Evolutionary conservation across 1,140 invertebrate species (phyloP), one percentile per base, ranked within the genome.

Genomic region (Ceratitis capitata): DNA sequence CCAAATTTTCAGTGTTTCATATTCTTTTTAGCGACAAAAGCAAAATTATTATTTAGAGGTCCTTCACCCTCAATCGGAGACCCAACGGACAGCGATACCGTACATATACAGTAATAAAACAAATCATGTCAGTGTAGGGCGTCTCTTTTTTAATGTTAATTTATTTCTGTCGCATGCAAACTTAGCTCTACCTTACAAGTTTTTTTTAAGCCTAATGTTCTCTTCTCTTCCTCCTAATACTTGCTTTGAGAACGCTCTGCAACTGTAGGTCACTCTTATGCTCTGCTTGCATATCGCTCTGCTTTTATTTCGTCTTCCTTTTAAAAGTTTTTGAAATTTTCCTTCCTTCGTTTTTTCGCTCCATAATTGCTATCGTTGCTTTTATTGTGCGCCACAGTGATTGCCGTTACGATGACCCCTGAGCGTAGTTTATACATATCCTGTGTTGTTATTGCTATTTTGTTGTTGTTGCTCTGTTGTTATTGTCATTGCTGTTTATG

Each of bases 331-430:
- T 45, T 45, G 16, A 39, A 35, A 12, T 78, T 78, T 78, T 42
- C 39, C 45, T 0, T 45, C 16, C 69, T 45, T 45, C n/a, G 39
- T 78, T 78, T 78, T 78, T 45, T 78, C 45, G 69, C 39, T 5
- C n/a, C 39, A 78, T 78, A 78, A 78, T 78, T 78, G 69, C 69
- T 9, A 6, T 3, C 32, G 29, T 78, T 78, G 69, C n/a, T 78
- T 23, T 45, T 78, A 39, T 78, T 78, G 19, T 9, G 14, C 4
- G 35, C 16, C 23, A 39, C 39, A 45, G 69, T 35, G 69, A 78
- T 78, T 78, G 69, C n/a, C 5, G 42, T 78, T 78, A n/a, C 39
- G 19, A 78, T 45, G 42, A 78, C n/a, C 61, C 23, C 16, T 35
- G 61, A 78, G 39, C 16, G 69, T 12, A 35, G 12, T 29, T 35